phyloP scores from a whole-genome alignment of 2,888 invertebrate species.

The Acanthacorydalis orientalis region DNA sequence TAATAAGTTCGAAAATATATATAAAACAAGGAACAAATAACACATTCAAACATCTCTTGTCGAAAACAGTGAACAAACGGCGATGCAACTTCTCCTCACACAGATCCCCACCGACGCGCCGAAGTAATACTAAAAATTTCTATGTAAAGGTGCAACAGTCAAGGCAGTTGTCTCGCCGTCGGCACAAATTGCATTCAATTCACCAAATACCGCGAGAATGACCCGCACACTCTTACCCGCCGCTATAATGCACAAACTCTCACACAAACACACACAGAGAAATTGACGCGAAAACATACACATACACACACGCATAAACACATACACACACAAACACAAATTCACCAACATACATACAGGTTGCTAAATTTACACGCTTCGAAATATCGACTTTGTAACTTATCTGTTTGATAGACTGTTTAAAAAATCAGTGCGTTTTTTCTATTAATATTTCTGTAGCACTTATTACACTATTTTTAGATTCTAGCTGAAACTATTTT shows the following conservation, averaged over 20 bases:
- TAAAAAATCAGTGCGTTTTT: too few relatives aligned
- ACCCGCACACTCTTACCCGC: not conserved
- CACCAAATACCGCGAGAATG: conserved; percentile 1
- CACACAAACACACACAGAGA: not conserved
- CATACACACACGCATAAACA: not conserved
- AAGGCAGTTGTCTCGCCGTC: conserved; percentile 2
- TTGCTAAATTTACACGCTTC: not conserved
- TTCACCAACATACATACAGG: not conserved
- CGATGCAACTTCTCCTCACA: too few relatives aligned
- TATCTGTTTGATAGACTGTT: too few relatives aligned
- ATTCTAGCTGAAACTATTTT: too few relatives aligned
- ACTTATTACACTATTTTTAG: too few relatives aligned
- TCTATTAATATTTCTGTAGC: too few relatives aligned
- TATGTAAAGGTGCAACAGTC: conserved; percentile 4
- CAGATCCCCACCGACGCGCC: too few relatives aligned
- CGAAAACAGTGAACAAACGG: too few relatives aligned
- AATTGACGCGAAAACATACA: not conserved
- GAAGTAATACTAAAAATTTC: not conserved
- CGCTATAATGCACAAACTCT: not conserved
- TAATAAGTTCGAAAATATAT: too few relatives aligned
- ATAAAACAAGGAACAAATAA: too few relatives aligned
- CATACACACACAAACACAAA: not conserved
- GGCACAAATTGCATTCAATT: conserved; percentile 3
- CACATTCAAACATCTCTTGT: too few relatives aligned
- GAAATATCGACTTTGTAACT: not conserved